A percentile compares a stretch with the other conserved stretches of the same genome.
These are phyloP conservation scores for Apistogramma diplotaenia DNA, from an alignment of 2,113 vertebrate genomes.

Conservation along the genomic window DNA sequence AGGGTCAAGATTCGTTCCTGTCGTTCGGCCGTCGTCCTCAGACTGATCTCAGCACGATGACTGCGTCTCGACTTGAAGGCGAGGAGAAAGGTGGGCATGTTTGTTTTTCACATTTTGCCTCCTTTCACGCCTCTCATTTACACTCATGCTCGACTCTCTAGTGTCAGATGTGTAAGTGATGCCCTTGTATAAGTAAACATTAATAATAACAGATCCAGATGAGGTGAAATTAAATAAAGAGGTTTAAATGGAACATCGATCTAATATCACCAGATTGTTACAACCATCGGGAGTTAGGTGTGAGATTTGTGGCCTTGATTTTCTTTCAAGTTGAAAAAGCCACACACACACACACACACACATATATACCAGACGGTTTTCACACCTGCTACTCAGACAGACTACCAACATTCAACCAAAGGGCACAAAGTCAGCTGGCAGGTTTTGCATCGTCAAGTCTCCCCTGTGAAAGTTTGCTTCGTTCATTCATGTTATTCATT, in stretches of 20 bases:
- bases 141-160: not conserved
- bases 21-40: not conserved
- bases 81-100: constrained; percentile 10
- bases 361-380: constrained; percentile 10
- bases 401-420: not conserved
- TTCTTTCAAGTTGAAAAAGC: not conserved
- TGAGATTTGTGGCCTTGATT: not conserved
- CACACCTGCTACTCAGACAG: constrained; percentile 45
- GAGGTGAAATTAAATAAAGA: not conserved
- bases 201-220: not conserved
- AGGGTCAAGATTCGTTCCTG: not conserved
- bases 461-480: not conserved
- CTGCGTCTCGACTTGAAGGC: not conserved
- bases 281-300: not conserved
- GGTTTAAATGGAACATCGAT: not conserved
- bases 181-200: not conserved
- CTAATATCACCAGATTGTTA: not conserved
- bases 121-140: not conserved
- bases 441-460: not conserved
- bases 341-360: not conserved
- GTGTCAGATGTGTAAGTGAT: not conserved
- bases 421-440: not conserved
- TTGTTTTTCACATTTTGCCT: constrained; percentile 43
- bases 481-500: not conserved
- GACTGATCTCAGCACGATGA: not conserved